Conservation (phyloP, 2,113 vertebrate genomes). For the Xyliphius kryptos region DNA sequence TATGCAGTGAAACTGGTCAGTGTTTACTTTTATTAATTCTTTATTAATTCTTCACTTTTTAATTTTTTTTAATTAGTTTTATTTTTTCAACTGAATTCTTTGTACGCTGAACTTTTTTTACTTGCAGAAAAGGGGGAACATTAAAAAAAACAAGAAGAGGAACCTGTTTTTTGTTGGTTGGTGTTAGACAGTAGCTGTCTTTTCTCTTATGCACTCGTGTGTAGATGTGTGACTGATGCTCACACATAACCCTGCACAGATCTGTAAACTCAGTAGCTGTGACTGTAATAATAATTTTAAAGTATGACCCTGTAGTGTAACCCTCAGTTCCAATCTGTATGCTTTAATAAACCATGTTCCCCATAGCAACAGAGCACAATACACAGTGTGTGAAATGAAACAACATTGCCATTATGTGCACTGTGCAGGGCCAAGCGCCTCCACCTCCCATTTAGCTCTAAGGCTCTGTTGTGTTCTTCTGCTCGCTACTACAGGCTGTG, state of each 20-base stretch:
- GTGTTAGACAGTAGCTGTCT: neutral
- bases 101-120: neutral
- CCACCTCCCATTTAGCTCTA: slow-evolving; percentile 35
- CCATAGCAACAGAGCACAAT: slow-evolving; percentile 68
- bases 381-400: slow-evolving; percentile 62
- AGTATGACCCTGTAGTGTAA: slow-evolving; percentile 25
- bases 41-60: neutral
- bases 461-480: slow-evolving; percentile 28
- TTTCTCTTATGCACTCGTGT: neutral
- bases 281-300: slow-evolving; percentile 2
- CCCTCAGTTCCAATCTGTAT: slow-evolving; percentile 35
- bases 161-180: neutral
- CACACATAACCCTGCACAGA: neutral
- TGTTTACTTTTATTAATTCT: too few species aligned
- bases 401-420: slow-evolving; percentile 52
- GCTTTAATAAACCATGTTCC: slow-evolving; percentile 59
- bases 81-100: neutral
- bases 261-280: neutral
- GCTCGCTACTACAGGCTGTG: slow-evolving; percentile 22
- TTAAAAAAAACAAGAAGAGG: neutral
- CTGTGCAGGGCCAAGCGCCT: slow-evolving; percentile 41
- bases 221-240: neutral
- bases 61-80: neutral
- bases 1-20: too few species aligned
- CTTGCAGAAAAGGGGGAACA: neutral